phyloP scores from a whole-genome alignment of 2,113 vertebrate species.

The Equus quagga region DNA sequence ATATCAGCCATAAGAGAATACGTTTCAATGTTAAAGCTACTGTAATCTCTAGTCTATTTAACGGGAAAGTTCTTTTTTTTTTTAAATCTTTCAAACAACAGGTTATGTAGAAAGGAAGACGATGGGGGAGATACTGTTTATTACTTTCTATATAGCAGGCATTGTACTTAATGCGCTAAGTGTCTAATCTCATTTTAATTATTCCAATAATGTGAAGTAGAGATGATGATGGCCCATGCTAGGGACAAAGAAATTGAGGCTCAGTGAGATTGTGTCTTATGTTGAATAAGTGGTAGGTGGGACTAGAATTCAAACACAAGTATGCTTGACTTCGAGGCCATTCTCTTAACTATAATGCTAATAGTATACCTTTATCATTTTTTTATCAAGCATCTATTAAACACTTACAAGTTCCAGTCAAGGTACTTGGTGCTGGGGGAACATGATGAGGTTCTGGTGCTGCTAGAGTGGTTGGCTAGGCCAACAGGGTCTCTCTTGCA shows the following conservation, averaged over 20 bases:
- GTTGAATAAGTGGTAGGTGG: not conserved
- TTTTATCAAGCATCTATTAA: not conserved
- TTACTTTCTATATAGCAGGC: not conserved
- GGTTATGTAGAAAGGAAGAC: not conserved
- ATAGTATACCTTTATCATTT: not conserved
- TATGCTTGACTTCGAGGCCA: not conserved
- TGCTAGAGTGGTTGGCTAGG: not conserved
- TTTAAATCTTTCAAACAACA: not conserved
- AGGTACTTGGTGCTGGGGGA: not conserved
- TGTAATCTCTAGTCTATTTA: not conserved
- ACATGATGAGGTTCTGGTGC: not conserved
- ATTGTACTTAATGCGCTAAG: not conserved
- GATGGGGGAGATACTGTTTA: not conserved
- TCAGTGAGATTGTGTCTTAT: not conserved
- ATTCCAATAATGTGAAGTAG: not conserved
- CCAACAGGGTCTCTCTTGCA: not conserved
- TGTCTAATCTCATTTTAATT: not conserved
- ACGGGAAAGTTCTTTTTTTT: not conserved
- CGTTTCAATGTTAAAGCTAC: not conserved
- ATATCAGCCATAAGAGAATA: not conserved
- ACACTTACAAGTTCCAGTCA: not conserved
- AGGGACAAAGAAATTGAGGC: not conserved
- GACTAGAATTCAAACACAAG: not conserved
- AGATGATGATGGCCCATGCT: not conserved
- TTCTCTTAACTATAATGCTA: not conserved